phyloP scores from a whole-genome alignment of 2,113 vertebrate genomes.

The Rhinolophus ferrumequinum region DNA sequence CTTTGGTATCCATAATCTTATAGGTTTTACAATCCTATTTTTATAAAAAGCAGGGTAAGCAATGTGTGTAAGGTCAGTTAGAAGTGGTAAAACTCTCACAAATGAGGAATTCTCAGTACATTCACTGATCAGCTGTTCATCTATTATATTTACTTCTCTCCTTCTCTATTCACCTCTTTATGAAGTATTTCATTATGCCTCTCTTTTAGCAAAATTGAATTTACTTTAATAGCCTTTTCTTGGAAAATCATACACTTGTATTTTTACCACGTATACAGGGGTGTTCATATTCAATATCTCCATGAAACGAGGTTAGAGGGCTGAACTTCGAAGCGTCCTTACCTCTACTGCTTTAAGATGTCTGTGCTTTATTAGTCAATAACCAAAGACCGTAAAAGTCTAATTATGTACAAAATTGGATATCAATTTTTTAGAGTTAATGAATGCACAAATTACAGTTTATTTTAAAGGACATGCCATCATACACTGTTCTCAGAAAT shows the following conservation, averaged over 20 bases:
- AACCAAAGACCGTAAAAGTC: not conserved
- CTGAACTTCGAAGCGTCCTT: not conserved
- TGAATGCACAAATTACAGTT: not conserved
- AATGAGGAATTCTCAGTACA: not conserved
- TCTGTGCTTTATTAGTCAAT: not conserved
- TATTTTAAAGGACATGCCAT: not conserved
- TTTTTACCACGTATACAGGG: accelerated
- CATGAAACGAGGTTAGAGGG: accelerated
- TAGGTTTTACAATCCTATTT: not conserved
- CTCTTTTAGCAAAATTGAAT: not conserved
- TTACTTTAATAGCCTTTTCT: not conserved
- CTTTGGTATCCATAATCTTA: not conserved
- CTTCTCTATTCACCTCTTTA: not conserved
- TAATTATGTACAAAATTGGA: not conserved
- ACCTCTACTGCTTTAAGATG: not conserved
- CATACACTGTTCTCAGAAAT: not conserved
- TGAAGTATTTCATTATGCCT: not conserved
- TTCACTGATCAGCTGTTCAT: not conserved
- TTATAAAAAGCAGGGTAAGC: not conserved
- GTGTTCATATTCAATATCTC: not conserved
- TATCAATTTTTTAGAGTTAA: not conserved
- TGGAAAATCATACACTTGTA: not conserved
- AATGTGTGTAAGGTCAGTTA: not conserved
- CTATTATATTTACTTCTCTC: not conserved
- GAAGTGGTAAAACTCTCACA: not conserved